Base-by-base conservation (phyloP, 2,797 vertebrate genomes). In the Toxotes lorentzi region DNA sequence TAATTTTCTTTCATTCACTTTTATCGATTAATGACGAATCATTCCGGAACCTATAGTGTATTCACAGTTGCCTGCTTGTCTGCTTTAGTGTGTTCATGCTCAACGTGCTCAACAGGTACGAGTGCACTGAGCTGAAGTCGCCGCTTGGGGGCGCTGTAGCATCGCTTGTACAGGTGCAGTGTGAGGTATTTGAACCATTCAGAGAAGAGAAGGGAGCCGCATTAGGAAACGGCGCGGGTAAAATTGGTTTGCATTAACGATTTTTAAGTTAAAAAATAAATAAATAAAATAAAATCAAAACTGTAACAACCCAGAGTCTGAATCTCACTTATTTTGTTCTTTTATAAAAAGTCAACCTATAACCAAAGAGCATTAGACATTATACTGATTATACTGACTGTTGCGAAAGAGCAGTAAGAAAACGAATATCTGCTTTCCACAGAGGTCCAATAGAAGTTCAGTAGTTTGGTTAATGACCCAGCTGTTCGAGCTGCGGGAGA, bases 131-230 rank as follows among this genome's bases (percentile, higher is more conserved):
- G 10, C 24, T 9, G 13, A 11, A 0, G 21, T 0, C 1, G 24
- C 84, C 92, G 81, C 85, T 32, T 87, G 92, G 63, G 68, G 91
- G 85, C 30, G 63, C 57, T 30, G 38, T 12, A 74, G 19, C 12
- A 41, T 21, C 9, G 11, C 30, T 2, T 67, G 32, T 5, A 7
- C 60, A 30, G 24, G 30, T 35, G 61, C 43, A 4, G 38, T 27
- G 43, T 13, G 19, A 3, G 16, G 10, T 3, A 43, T 8, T 8
- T 10, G 23, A 38, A 9, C 34, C 1, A 23, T 34, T 23, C 4
- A n/a, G 16, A 41, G 19, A 23, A 47, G 56, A 72, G 38, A 56
- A 38, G 32, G 14, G 21, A 23, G 13, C 16, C 34, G 41, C 45
- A 19, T 17, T 45, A 19, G 38, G 8, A 12, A 59, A 34, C 19